A percentile compares a stretch with the other conserved stretches of the same genome.
Evolutionary conservation across 2,888 invertebrate species (phyloP).

Genomic region (Sipha maydis): DNA sequence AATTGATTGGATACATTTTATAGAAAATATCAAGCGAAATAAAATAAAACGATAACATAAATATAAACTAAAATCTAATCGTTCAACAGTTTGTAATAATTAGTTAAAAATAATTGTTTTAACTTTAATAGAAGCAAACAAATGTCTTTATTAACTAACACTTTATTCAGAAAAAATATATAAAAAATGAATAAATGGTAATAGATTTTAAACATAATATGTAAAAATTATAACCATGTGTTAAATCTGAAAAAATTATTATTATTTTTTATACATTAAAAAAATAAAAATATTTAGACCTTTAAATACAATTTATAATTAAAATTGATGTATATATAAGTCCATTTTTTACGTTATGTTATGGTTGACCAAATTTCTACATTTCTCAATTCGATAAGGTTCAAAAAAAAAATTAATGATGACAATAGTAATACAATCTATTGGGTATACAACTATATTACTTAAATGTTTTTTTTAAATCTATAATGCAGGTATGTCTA

Average conservation of each 20-base stretch:
- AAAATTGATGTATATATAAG: slow-evolving; percentile 23
- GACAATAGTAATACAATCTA: slow-evolving; percentile 28
- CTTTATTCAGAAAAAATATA: not conserved
- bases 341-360: slow-evolving; percentile 16
- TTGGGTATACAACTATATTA: not conserved
- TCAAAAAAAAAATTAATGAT: slow-evolving; percentile 39
- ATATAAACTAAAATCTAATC: too few species aligned
- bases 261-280: not conserved
- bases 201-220: not conserved
- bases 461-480: not conserved
- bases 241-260: not conserved
- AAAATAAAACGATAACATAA: too few species aligned
- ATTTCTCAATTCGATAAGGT: slow-evolving; percentile 52
- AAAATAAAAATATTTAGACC: not conserved
- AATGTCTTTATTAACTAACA: too few species aligned
- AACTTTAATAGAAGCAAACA: too few species aligned
- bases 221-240: not conserved
- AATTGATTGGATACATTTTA: not conserved
- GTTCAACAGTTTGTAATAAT: too few species aligned
- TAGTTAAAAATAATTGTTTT: too few species aligned
- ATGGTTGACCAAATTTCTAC: slow-evolving; percentile 52
- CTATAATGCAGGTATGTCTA: not conserved
- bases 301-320: slow-evolving; percentile 37
- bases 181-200: not conserved
- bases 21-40: not conserved